Percentiles rank a stretch among this genome's conserved stretches.
phyloP scores from a whole-genome alignment of 2,113 vertebrate genomes.

The Cynocephalus volans region DNA sequence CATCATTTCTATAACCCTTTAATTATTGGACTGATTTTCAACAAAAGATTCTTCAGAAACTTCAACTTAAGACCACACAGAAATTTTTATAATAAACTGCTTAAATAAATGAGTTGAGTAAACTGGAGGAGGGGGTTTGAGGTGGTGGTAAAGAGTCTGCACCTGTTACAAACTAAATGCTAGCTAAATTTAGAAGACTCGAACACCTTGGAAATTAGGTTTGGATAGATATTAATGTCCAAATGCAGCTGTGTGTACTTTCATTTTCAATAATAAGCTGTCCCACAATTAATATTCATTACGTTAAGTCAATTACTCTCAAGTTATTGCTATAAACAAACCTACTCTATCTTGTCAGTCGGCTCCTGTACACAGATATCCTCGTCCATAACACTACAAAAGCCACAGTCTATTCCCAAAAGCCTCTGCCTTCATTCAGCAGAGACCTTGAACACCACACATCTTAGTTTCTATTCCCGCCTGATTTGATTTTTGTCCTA shows the following conservation, averaged over 20 bases:
- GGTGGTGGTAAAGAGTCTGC: background rate
- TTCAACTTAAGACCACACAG: slow-evolving; percentile 34
- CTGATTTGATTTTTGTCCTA: slow-evolving; percentile 1
- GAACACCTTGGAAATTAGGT: slow-evolving; percentile 1
- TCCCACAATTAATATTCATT: slow-evolving; percentile 46
- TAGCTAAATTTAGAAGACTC: slow-evolving; percentile 38
- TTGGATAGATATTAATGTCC: background rate
- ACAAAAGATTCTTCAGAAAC: slow-evolving; percentile 26
- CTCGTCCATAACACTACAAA: background rate
- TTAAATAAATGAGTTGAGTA: slow-evolving; percentile 10
- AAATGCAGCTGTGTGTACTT: slow-evolving; percentile 45
- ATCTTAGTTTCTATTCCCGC: background rate
- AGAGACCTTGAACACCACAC: background rate
- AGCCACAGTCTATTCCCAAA: background rate
- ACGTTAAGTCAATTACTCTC: slow-evolving; percentile 32
- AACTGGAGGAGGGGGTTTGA: background rate
- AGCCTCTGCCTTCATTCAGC: background rate
- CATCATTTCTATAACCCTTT: slow-evolving; percentile 55
- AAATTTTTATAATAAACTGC: slow-evolving; percentile 21
- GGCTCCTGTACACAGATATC: background rate
- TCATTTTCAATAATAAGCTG: slow-evolving; percentile 58
- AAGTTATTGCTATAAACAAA: slow-evolving; percentile 42
- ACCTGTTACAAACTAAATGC: slow-evolving; percentile 31
- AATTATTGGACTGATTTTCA: slow-evolving; percentile 36
- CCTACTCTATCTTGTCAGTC: background rate